Conservation (phyloP, 2,797 vertebrate genomes). For the Mareca penelope region DNA sequence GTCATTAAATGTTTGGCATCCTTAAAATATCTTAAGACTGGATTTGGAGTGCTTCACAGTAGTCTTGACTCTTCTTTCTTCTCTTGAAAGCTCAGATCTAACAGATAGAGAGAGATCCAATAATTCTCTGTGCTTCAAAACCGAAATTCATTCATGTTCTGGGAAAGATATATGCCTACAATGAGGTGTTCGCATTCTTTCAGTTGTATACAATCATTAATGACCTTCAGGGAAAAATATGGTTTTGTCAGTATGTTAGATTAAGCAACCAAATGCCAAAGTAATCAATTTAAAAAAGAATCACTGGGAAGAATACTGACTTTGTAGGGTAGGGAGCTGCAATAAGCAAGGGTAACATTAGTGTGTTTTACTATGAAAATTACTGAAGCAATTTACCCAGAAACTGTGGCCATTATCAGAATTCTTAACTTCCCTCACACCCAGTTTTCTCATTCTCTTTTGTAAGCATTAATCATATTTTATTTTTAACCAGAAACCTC, state of each 20-base stretch:
- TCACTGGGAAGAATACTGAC: not conserved
- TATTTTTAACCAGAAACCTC: slow-evolving; percentile 67
- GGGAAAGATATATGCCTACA: not conserved
- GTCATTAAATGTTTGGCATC: not conserved
- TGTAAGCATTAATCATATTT: slow-evolving; percentile 62
- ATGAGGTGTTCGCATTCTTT: not conserved
- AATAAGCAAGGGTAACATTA: slow-evolving; percentile 39
- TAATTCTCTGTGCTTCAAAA: not conserved
- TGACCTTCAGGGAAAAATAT: slow-evolving; percentile 12
- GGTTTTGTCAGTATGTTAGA: not conserved
- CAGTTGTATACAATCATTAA: not conserved
- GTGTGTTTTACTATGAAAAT: slow-evolving; percentile 15
- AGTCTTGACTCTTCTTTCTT: not conserved
- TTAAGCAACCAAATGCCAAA: not conserved
- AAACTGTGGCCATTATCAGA: slow-evolving; percentile 46
- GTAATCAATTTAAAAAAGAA: slow-evolving; percentile 21
- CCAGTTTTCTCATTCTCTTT: slow-evolving; percentile 37
- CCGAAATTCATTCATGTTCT: not conserved
- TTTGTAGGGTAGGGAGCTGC: not conserved
- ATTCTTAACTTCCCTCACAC: slow-evolving; percentile 1
- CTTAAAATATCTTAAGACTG: not conserved
- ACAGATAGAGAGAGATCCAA: not conserved
- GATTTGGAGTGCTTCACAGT: not conserved
- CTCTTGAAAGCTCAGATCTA: not conserved
- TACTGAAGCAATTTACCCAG: slow-evolving; percentile 38